Evolutionary conservation across 1,140 invertebrate genomes (phyloP).

Genomic region (Aphis gossypii): DNA sequence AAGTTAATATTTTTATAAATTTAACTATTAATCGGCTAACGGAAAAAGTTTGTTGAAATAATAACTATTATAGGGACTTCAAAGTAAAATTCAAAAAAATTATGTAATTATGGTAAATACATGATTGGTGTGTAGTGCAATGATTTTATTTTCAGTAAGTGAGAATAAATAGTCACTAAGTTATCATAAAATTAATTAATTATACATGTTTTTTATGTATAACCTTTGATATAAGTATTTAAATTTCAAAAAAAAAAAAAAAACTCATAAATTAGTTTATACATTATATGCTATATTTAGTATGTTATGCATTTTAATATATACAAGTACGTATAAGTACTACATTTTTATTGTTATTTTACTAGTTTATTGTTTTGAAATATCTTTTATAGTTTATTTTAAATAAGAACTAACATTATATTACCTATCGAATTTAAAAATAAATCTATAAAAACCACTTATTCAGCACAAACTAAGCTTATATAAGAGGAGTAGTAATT

Average conservation of each 20-base stretch:
- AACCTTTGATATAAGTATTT: not conserved
- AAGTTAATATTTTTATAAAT: slow-evolving; percentile 39
- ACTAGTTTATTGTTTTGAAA: too few species aligned
- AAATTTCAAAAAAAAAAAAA: not conserved
- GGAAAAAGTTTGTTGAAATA: not conserved
- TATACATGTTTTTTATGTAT: not conserved
- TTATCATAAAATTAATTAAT: not conserved
- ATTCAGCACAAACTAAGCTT: too few species aligned
- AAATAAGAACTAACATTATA: too few species aligned
- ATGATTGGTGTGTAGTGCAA: not conserved
- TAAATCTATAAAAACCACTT: too few species aligned
- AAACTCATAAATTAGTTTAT: not conserved
- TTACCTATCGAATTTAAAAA: too few species aligned
- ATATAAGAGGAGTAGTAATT: too few species aligned
- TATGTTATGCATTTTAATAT: too few species aligned
- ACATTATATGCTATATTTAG: not conserved
- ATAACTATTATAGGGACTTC: not conserved
- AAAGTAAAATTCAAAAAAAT: not conserved
- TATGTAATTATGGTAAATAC: not conserved
- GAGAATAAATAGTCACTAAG: not conserved
- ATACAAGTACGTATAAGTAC: too few species aligned
- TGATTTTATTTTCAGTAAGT: not conserved
- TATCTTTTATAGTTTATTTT: too few species aligned
- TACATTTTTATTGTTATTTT: too few species aligned
- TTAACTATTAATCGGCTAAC: slow-evolving; percentile 14